Evolutionary conservation across 2,797 vertebrate genomes (phyloP).

Genomic region (Clarias platycephalus): DNA sequence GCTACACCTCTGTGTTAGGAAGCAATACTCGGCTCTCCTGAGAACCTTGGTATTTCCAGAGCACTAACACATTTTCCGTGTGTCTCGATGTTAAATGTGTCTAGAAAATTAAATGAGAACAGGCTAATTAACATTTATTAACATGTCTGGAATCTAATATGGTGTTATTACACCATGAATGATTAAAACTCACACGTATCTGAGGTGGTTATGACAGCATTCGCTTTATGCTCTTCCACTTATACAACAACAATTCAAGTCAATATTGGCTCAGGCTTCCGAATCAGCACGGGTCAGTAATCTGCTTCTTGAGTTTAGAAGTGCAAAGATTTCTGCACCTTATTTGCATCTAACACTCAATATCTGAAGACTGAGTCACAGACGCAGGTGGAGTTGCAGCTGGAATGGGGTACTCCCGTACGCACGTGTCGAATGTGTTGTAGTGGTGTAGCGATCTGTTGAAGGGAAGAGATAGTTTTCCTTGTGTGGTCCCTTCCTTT

Average conservation of each 20-base stretch:
- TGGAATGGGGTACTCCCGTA: background rate
- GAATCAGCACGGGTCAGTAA: slow-evolving; percentile 1
- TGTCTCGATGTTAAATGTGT: background rate
- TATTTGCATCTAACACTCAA: background rate
- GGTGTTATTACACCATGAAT: slow-evolving; percentile 22
- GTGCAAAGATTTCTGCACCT: background rate
- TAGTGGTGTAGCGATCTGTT: background rate
- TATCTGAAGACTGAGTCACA: background rate
- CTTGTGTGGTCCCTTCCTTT: slow-evolving; percentile 40
- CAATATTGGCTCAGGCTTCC: slow-evolving; percentile 24
- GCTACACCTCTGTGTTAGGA: background rate
- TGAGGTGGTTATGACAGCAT: slow-evolving; percentile 12
- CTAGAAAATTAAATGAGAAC: slow-evolving; percentile 7
- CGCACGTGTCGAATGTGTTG: background rate
- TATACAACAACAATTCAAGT: slow-evolving; percentile 28
- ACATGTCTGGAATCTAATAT: slow-evolving; percentile 1
- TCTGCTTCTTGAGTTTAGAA: slow-evolving; percentile 22
- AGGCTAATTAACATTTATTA: slow-evolving; percentile 13
- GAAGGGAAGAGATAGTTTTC: background rate
- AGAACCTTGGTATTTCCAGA: slow-evolving; percentile 21
- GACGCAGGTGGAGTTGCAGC: background rate
- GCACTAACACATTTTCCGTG: background rate
- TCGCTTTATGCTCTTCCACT: background rate
- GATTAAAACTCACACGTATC: slow-evolving; percentile 24
- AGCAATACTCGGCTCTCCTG: background rate